Base-by-base conservation (phyloP, 1,140 invertebrate species). In the Heliconius eleuchia region DNA sequence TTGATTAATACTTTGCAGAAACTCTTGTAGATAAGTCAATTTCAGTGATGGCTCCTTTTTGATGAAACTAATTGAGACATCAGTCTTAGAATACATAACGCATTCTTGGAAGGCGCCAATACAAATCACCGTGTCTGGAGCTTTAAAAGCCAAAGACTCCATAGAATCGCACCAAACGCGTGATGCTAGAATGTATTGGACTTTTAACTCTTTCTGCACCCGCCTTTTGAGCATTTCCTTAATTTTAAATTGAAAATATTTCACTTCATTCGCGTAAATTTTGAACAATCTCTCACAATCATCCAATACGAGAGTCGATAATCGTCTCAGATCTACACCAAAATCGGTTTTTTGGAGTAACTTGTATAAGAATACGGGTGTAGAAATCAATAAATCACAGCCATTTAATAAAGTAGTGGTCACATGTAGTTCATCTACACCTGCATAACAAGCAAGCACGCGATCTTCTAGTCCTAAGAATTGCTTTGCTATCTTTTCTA, bases 101-200 rank as follows among this genome's bases (percentile, higher is more conserved):
- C 91, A 92, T 81, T 95, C 94, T 82, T 93, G 89, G 42, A 92
- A 91, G 3, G 94, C 88, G 4, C 91, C 86, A 27, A 95, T 91
- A 52, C 89, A 91, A 0, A 95, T 76, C 3, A 94, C 89, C 0
- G 92, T 86, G 79, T 94, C 86, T 2, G 92, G 88, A 0, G 89
- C 88, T 80, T 87, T 88, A 39, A 78, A 89, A 8, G 90, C 92
- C 3, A 95, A 74, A 8, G 89, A 82, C 30, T 86, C 86, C 85
- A 95, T 89, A 55, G 91, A 89, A 77, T 89, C 83, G 66, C 87
- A 91, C 94, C 94, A 95, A 46, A 88, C 78, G 18, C 90, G 83
- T 1, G 92, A 94, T 0, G 90, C 87, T 19, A 91, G 74, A 2
- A 94, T 60, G 78, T 87, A 90, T 60, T 94, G 93, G 1, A 93